phyloP scores from a whole-genome alignment of 2,888 invertebrate genomes.

The Leptopterna dolabrata region DNA sequence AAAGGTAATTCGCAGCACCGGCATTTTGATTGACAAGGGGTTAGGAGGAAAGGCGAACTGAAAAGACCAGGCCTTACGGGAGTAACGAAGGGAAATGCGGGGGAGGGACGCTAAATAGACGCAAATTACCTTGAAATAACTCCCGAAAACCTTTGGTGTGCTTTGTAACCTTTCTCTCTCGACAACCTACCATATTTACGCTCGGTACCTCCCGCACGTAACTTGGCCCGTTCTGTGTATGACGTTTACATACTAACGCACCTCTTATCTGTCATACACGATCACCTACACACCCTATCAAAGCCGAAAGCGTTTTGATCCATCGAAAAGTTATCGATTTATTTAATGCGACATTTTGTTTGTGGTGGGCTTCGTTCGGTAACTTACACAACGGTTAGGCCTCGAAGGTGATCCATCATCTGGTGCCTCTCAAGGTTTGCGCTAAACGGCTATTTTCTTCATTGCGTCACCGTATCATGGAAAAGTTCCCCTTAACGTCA shows the following conservation, averaged over 20 bases:
- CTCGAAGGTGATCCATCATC: background rate
- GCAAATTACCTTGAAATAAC: constrained; percentile 25
- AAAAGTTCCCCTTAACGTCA: background rate
- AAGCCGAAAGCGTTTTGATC: background rate
- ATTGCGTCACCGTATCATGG: background rate
- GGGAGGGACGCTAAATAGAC: constrained; percentile 16
- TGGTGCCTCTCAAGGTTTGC: background rate
- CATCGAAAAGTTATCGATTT: constrained; percentile 1
- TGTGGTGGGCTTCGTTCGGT: background rate
- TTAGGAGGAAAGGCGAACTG: background rate
- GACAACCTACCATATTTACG: background rate
- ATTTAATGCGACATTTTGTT: background rate
- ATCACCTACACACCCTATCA: background rate
- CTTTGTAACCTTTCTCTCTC: background rate
- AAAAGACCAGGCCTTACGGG: background rate
- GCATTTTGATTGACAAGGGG: constrained; percentile 15
- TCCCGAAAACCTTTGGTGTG: background rate
- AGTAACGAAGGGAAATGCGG: background rate
- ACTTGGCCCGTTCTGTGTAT: no score
- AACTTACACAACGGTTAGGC: background rate
- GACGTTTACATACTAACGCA: background rate
- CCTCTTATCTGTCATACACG: background rate
- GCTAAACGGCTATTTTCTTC: background rate
- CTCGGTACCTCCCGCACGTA: background rate
- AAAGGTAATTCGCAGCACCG: constrained; percentile 16